phyloP scores from a whole-genome alignment of 1,140 invertebrate species.

The Metaphire vulgaris region DNA sequence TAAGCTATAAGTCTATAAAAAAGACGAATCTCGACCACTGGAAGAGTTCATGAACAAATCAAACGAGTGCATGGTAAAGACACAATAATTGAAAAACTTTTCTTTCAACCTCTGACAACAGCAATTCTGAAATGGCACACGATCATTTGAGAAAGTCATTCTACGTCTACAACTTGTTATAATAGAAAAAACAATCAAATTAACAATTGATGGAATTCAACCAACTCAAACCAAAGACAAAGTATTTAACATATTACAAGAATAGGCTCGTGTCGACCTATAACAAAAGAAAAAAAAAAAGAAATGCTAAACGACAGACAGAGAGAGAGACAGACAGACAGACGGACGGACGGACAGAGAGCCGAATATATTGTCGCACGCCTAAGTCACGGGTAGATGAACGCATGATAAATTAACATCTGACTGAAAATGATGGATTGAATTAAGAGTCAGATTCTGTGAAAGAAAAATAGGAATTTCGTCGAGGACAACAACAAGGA shows the following conservation, averaged over 20 bases:
- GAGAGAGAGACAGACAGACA: conserved; percentile 1
- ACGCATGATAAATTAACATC: background rate
- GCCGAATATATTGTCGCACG: conserved; percentile 50
- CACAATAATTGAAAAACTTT: too few species aligned
- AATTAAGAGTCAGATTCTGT: background rate
- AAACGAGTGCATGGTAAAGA: too few species aligned
- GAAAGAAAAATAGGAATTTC: background rate
- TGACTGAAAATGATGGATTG: background rate
- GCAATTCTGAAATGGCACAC: too few species aligned
- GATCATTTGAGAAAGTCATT: too few species aligned
- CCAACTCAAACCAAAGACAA: background rate
- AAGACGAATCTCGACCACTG: too few species aligned
- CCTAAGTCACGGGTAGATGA: conserved; percentile 39
- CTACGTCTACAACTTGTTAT: too few species aligned
- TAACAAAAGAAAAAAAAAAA: background rate
- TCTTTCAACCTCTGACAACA: too few species aligned
- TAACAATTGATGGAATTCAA: background rate
- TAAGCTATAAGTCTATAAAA: too few species aligned
- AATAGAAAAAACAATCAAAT: too few species aligned
- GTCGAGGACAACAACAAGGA: background rate
- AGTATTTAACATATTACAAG: background rate
- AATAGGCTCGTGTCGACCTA: background rate
- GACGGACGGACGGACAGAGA: conserved; percentile 15
- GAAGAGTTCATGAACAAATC: too few species aligned
- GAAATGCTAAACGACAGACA: background rate